Conservation (phyloP, 2,888 invertebrate genomes). For the Invenusta paracnida region DNA sequence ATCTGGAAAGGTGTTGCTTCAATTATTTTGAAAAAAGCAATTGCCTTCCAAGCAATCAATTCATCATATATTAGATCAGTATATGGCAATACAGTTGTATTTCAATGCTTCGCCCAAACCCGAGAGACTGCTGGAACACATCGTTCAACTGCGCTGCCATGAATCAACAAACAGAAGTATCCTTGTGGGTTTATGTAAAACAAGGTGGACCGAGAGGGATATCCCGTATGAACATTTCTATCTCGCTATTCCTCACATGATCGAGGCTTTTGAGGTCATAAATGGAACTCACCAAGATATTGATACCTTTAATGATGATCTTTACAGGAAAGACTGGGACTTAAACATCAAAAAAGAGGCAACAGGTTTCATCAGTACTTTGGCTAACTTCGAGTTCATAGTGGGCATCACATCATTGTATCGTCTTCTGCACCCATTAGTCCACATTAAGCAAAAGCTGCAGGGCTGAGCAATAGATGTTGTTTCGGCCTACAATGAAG, state of each 20-base stretch:
- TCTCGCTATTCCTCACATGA: conserved; percentile 11
- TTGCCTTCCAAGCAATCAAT: neutral
- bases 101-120: neutral
- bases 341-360: neutral
- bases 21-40: neutral
- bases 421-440: conserved; percentile 7
- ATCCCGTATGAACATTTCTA: conserved; percentile 26
- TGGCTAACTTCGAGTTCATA: conserved; percentile 23
- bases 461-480: conserved; percentile 6
- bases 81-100: neutral
- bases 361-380: conserved; percentile 13
- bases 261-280: conserved; percentile 29
- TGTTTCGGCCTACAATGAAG: conserved; percentile 1
- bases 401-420: conserved; percentile 19
- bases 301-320: conserved; percentile 18
- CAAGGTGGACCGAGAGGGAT: conserved; percentile 14
- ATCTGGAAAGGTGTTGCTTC: neutral
- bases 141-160: neutral
- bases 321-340: neutral
- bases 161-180: neutral
- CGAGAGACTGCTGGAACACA: neutral
- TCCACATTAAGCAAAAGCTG: neutral
- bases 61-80: neutral
- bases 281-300: conserved; percentile 10
- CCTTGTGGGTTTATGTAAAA: conserved; percentile 23